Conservation (phyloP, 2,113 vertebrate species). For the Hirundichthys speculiger region DNA sequence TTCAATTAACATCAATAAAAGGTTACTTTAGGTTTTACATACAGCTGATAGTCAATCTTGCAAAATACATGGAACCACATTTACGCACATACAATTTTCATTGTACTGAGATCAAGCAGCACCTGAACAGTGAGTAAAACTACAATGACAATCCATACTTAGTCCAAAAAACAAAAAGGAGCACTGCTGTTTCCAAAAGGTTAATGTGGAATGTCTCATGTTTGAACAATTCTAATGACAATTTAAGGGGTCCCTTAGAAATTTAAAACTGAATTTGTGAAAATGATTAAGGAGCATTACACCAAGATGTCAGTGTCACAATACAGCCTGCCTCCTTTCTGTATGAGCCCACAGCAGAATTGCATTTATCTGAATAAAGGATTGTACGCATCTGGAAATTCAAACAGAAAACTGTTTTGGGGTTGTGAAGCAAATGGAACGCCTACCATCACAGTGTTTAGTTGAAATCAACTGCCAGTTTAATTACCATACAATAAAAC, state of each 20-base stretch:
- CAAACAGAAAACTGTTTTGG: conserved; percentile 57
- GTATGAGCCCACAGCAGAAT: conserved; percentile 83
- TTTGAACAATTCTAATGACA: conserved; percentile 63
- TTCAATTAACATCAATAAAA: conserved; percentile 81
- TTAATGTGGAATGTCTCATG: conserved; percentile 73
- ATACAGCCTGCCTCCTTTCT: conserved; percentile 81
- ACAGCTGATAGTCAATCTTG: conserved; percentile 80
- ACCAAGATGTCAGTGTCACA: conserved; percentile 82
- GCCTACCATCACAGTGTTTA: conserved; percentile 83
- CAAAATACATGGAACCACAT: conserved; percentile 79
- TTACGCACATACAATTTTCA: conserved; percentile 76
- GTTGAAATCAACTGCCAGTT: conserved; percentile 86
- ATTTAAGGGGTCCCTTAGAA: conserved; percentile 72
- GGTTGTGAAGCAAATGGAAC: conserved; percentile 74
- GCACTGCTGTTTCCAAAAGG: conserved; percentile 65
- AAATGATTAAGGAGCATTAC: conserved; percentile 72
- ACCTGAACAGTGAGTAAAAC: conserved; percentile 78
- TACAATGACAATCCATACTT: conserved; percentile 74
- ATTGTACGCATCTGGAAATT: conserved; percentile 65
- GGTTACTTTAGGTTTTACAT: conserved; percentile 77
- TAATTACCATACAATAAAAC: conserved; percentile 84
- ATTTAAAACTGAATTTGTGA: conserved; percentile 66
- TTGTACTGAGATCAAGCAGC: conserved; percentile 77
- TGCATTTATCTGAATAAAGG: conserved; percentile 75
- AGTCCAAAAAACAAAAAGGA: conserved; percentile 45